phyloP scores from a whole-genome alignment of 2,888 invertebrate species.

The Blera fallax region DNA sequence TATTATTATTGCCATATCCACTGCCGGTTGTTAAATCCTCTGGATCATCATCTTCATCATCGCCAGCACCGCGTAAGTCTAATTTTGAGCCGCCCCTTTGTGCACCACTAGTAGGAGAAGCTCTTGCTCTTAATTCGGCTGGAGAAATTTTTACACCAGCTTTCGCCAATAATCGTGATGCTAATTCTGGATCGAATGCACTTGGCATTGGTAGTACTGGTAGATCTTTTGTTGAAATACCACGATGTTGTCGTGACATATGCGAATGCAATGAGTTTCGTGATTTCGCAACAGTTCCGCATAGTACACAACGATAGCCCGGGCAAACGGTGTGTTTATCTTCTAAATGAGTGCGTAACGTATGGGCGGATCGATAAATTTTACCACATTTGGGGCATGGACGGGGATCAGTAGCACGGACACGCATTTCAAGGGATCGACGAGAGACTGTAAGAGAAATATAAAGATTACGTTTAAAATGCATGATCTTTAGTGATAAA shows the following conservation, averaged over 20 bases:
- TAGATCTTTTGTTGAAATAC: conserved; percentile 95
- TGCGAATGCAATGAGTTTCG: conserved; percentile 96
- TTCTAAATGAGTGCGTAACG: conserved; percentile 93
- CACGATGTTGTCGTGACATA: conserved; percentile 96
- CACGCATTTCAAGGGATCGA: conserved; percentile 92
- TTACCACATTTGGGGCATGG: conserved; percentile 97
- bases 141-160: conserved; percentile 94
- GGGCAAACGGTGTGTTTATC: conserved; percentile 97
- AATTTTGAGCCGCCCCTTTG: conserved; percentile 82
- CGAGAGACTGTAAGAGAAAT: conserved; percentile 85
- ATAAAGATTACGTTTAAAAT: not conserved
- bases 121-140: conserved; percentile 91
- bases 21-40: conserved; percentile 89
- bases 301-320: conserved; percentile 94
- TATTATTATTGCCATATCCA: conserved; percentile 74
- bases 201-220: conserved; percentile 96
- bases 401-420: conserved; percentile 94
- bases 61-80: conserved; percentile 87
- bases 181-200: conserved; percentile 94
- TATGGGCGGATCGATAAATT: conserved; percentile 95
- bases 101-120: conserved; percentile 91
- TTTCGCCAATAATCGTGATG: conserved; percentile 92
- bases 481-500: not conserved
- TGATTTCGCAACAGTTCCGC: conserved; percentile 96
- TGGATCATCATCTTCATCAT: conserved; percentile 86